Evolutionary conservation across 2,797 vertebrate species (phyloP).

Genomic region (Lycodopsis pacificus): DNA sequence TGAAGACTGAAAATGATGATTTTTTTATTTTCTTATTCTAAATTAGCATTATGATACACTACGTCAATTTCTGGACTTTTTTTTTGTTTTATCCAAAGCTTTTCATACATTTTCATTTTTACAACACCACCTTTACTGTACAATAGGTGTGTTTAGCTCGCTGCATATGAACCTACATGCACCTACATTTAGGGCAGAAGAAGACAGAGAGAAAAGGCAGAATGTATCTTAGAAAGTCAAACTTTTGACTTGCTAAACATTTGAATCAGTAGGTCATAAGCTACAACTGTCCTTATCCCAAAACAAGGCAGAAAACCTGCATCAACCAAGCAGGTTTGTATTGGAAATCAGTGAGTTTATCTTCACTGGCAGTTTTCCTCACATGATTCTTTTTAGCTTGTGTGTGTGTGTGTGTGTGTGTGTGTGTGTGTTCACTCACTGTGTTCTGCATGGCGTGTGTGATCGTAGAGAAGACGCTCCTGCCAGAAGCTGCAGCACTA

Average conservation of each 20-base stretch:
- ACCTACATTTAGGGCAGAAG: too few relatives aligned
- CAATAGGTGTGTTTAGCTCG: background rate
- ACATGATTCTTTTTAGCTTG: background rate
- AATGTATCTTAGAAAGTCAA: too few relatives aligned
- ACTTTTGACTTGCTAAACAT: background rate
- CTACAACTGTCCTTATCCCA: background rate
- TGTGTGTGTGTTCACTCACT: slow-evolving; percentile 80
- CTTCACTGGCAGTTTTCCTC: background rate
- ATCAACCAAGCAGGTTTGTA: background rate
- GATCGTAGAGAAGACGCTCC: slow-evolving; percentile 92
- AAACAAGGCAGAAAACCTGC: background rate
- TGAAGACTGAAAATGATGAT: background rate
- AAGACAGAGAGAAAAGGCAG: too few relatives aligned
- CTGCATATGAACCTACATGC: too few relatives aligned
- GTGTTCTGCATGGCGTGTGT: slow-evolving; percentile 93
- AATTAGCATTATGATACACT: too few relatives aligned
- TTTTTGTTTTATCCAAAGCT: background rate
- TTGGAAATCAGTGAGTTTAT: background rate
- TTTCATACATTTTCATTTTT: background rate
- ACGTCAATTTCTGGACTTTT: too few relatives aligned
- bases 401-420: too few relatives aligned
- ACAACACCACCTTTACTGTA: background rate
- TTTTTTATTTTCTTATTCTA: too few relatives aligned
- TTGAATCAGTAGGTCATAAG: background rate
- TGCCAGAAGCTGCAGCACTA: slow-evolving; percentile 75